Evolutionary conservation across 2,888 invertebrate species (phyloP).

Genomic region (Zonitis immaculata): DNA sequence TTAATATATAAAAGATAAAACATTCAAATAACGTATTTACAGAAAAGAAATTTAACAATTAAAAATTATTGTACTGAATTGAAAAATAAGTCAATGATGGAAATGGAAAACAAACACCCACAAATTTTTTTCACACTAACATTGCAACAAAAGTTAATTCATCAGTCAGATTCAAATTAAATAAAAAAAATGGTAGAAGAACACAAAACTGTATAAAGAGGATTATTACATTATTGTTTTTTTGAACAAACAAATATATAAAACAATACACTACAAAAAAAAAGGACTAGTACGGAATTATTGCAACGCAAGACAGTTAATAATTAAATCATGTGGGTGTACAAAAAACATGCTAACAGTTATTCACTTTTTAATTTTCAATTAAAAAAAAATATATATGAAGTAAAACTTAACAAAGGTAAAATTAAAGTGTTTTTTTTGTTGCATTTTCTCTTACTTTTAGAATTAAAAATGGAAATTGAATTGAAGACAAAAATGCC

Average conservation of each 20-base stretch:
- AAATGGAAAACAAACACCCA: slow-evolving; percentile 17
- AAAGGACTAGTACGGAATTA: slow-evolving; percentile 25
- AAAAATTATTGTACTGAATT: slow-evolving; percentile 18
- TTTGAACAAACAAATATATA: not conserved
- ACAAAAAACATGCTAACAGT: slow-evolving; percentile 28
- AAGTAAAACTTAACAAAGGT: slow-evolving; percentile 25
- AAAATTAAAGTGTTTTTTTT: not conserved
- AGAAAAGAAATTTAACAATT: slow-evolving; percentile 26
- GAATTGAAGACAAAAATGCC: slow-evolving; percentile 33
- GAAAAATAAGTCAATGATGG: not conserved
- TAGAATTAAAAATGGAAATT: slow-evolving; percentile 26
- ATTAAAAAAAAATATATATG: slow-evolving; percentile 34
- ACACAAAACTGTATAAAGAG: slow-evolving; percentile 1
- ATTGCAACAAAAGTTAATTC: slow-evolving; percentile 14
- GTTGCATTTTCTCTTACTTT: not conserved
- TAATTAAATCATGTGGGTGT: slow-evolving; percentile 23
- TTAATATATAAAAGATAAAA: slow-evolving; percentile 26
- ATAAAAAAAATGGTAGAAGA: slow-evolving; percentile 3
- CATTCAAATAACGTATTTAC: slow-evolving; percentile 38
- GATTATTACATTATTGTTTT: slow-evolving; percentile 16
- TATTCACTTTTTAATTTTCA: slow-evolving; percentile 10
- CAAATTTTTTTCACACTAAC: slow-evolving; percentile 7
- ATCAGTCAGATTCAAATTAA: slow-evolving; percentile 12
- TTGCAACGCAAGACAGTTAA: slow-evolving; percentile 20
- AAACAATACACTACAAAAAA: not conserved